Conservation (phyloP, 2,888 invertebrate species). For the Eristalinus sepulchralis region DNA sequence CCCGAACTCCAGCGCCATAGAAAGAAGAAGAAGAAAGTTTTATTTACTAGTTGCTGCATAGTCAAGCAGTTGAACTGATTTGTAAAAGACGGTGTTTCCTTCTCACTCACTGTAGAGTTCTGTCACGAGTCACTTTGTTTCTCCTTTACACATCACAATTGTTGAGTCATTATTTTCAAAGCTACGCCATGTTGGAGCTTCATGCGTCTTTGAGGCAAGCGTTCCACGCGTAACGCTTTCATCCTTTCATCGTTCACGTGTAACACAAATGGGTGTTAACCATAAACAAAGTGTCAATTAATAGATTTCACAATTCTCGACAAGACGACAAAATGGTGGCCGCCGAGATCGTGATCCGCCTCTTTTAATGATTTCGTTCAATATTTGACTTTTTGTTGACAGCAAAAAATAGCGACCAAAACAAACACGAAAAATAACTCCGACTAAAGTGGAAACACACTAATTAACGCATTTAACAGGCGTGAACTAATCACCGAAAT, state of each 20-base stretch:
- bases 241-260: constrained; percentile 21
- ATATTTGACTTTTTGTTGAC: constrained; percentile 33
- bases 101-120: no score
- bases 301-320: constrained; percentile 30
- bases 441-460: constrained; percentile 30
- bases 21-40: no score
- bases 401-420: constrained; percentile 42
- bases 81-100: no score
- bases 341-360: constrained; percentile 32
- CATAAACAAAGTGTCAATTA: constrained; percentile 28
- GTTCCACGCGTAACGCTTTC: neutral
- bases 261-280: constrained; percentile 27
- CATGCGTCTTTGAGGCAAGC: neutral
- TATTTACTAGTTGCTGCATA: no score
- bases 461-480: constrained; percentile 45
- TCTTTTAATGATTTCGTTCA: constrained; percentile 12
- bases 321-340: constrained; percentile 15
- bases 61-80: no score
- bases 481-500: constrained; percentile 28
- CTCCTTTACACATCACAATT: no score
- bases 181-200: neutral
- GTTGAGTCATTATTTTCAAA: no score
- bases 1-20: no score
- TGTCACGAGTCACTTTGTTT: no score
- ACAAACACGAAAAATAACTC: constrained; percentile 30